phyloP scores from a whole-genome alignment of 2,797 vertebrate species.

The Tachyglossus aculeatus region DNA sequence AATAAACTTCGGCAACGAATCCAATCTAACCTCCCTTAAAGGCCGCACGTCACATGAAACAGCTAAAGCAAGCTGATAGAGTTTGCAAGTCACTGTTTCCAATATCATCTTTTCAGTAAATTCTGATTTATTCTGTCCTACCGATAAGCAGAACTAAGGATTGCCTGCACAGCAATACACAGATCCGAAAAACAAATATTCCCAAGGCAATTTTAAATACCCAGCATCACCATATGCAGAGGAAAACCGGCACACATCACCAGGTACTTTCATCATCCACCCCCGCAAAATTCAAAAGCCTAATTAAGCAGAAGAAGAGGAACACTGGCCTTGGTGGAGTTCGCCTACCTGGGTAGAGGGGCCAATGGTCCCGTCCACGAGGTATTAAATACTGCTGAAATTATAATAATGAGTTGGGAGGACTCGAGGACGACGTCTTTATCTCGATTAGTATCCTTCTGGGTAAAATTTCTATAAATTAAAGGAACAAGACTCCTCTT shows the following conservation, averaged over 20 bases:
- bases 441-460: too few relatives aligned
- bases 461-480: too few relatives aligned
- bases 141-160: background rate
- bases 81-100: background rate
- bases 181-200: background rate
- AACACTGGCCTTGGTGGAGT: background rate
- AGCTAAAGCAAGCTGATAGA: background rate
- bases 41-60: background rate
- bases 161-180: too few relatives aligned
- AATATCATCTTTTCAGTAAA: background rate
- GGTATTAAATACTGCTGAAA: background rate
- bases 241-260: background rate
- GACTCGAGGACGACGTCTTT: background rate
- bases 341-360: background rate
- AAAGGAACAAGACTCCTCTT: background rate
- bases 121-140: background rate
- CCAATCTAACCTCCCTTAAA: too few relatives aligned
- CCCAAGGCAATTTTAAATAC: background rate
- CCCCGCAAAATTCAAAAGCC: background rate
- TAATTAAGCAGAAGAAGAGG: background rate
- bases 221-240: background rate
- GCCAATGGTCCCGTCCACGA: background rate
- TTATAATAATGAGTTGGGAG: background rate
- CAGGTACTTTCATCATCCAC: background rate
- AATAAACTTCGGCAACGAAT: background rate